Percentiles rank a stretch among this genome's conserved stretches.
Conservation (phyloP, 2,113 vertebrate genomes). For the Azemiops feae region DNA sequence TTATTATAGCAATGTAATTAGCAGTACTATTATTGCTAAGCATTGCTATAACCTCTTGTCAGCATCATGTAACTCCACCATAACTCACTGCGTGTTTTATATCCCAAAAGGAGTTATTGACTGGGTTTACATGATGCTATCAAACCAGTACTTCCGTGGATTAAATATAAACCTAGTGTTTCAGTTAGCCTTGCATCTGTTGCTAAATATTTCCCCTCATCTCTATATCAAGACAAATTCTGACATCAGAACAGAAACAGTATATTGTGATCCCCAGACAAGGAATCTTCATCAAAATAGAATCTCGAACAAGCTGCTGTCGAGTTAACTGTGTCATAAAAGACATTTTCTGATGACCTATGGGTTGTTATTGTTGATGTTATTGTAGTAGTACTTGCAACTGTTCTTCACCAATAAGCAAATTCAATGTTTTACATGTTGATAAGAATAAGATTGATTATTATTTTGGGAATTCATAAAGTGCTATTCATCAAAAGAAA, state of each 20-base stretch:
- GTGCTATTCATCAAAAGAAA: background rate
- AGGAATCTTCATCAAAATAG: background rate
- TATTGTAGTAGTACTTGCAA: background rate
- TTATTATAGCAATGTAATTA: conserved; percentile 66
- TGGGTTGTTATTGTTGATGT: background rate
- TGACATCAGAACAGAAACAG: background rate
- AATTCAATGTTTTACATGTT: background rate
- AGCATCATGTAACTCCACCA: conserved; percentile 45
- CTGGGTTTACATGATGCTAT: conserved; percentile 39
- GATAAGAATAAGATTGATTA: background rate
- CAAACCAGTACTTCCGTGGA: conserved; percentile 28
- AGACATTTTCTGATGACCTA: background rate
- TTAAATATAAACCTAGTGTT: conserved; percentile 33
- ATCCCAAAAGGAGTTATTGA: conserved; percentile 50
- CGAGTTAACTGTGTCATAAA: background rate
- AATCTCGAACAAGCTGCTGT: background rate
- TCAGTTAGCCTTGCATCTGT: conserved; percentile 13
- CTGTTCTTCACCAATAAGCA: background rate
- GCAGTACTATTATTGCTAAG: conserved; percentile 60
- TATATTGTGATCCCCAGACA: background rate
- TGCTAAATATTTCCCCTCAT: background rate
- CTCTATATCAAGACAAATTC: background rate
- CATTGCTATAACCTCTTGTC: conserved; percentile 59
- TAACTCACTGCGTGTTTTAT: conserved; percentile 52
- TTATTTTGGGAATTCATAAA: background rate